Evolutionary conservation across 2,888 invertebrate species (phyloP), one percentile per base, ranked within the genome.

Genomic region (Eupithecia vulgata): DNA sequence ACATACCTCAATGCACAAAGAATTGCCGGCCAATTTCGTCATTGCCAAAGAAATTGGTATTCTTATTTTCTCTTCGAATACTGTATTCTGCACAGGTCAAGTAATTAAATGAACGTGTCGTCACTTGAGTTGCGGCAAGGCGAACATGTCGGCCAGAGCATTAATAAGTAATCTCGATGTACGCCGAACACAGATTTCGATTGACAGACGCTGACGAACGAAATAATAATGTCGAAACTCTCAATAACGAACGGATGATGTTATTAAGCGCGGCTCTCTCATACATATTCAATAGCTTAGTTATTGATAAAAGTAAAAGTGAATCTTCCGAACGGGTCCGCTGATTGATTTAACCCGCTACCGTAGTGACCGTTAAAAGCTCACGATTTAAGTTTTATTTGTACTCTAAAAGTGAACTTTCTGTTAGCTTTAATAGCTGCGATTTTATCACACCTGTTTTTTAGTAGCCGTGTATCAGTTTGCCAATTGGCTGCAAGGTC

Each of bases 291-390:
- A 89, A 87, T 85, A 84, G 85, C 83, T 86, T 81, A 85, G 86
- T 88, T 91, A 88, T 89, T 90, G 85, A 90, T 88, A 91, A 92
- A 93, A 93, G 93, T 92, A 93, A 94, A 91, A 93, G 93, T 92
- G 85, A 88, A 88, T 90, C 88, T 85, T 83, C 84, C 85, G 87
- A 87, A 85, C 82, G 82, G 81, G 81, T 81, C 74, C 82, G 79
- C 82, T 89, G 87, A 90, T 89, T 90, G 87, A 89, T 88, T 65
- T 81, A 81, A 79, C 74, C 80, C 67, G 85, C 85, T 87, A 85
- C 86, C 82, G 77, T 80, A 80, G 79, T 79, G 79, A 75, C 81
- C 77, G 82, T 86, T 83, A 87, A 89, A 89, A 90, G 86, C 84
- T 78, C 79, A 80, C 77, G 81, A 81, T 84, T 82, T 82, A 61